Conservation (phyloP, 2,113 vertebrate genomes). For the Bufo bufo region DNA sequence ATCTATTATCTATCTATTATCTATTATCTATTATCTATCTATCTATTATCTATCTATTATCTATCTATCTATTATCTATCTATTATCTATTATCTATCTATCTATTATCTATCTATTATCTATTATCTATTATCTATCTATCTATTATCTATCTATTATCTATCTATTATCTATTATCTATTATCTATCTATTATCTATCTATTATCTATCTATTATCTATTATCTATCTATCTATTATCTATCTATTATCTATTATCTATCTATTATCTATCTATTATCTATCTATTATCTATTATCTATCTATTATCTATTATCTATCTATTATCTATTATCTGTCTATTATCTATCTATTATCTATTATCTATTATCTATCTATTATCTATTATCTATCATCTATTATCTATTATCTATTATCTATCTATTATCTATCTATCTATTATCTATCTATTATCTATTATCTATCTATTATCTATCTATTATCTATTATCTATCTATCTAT, state of each 20-base stretch:
- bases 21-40: too few species aligned
- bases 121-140: neutral
- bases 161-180: too few species aligned
- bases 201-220: neutral
- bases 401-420: neutral
- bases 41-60: constrained; percentile 3
- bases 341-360: neutral
- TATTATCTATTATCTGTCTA: neutral
- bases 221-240: neutral
- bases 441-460: neutral
- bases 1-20: too few species aligned
- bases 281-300: neutral
- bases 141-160: neutral
- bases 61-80: neutral
- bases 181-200: neutral
- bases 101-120: neutral
- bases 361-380: neutral
- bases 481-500: too few species aligned
- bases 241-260: neutral
- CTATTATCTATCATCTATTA: neutral
- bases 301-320: neutral
- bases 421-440: neutral
- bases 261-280: neutral
- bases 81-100: neutral
- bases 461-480: neutral